These are phyloP conservation scores for Mastacembelus armatus DNA, from an alignment of 2,797 vertebrate genomes.

Conservation along the genomic window DNA sequence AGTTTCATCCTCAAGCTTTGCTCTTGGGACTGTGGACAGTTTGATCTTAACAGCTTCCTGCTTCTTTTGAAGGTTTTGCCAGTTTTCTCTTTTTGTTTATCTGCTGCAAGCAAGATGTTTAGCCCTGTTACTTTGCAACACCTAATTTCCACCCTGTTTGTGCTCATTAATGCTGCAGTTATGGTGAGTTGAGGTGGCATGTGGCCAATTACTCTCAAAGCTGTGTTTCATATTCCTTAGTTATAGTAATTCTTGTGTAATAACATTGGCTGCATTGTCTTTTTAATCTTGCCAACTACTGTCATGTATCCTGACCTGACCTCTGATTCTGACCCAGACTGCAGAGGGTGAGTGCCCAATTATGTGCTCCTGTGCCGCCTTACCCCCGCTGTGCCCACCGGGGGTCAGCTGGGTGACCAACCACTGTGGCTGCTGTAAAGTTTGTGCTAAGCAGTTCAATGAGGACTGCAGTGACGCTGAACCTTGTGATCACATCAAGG, in stretches of 20 bases:
- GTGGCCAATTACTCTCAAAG: background rate
- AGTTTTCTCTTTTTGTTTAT: background rate
- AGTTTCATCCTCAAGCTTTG: constrained; percentile 24
- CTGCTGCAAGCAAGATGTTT: constrained; percentile 57
- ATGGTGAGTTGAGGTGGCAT: constrained; percentile 63
- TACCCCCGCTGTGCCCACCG: constrained; percentile 64
- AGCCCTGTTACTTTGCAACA: constrained; percentile 30
- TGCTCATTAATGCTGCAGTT: constrained; percentile 48
- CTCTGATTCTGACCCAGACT: constrained; percentile 52
- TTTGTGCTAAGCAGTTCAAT: constrained; percentile 84
- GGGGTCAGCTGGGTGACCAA: constrained; percentile 82
- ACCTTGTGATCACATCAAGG: constrained; percentile 86
- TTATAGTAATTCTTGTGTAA: background rate
- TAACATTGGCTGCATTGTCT: background rate
- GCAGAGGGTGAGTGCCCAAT: constrained; percentile 63
- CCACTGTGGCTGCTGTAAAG: constrained; percentile 83
- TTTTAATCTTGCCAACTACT: background rate
- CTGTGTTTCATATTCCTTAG: background rate
- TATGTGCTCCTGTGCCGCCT: constrained; percentile 72
- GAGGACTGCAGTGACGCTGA: constrained; percentile 77
- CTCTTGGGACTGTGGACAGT: constrained; percentile 4
- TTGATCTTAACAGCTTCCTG: background rate
- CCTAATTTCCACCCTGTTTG: constrained; percentile 51
- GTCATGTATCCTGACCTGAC: constrained; percentile 7
- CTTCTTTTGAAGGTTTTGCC: background rate